Conservation (phyloP, 2,113 vertebrate genomes). For the Pygathrix nemaeus region DNA sequence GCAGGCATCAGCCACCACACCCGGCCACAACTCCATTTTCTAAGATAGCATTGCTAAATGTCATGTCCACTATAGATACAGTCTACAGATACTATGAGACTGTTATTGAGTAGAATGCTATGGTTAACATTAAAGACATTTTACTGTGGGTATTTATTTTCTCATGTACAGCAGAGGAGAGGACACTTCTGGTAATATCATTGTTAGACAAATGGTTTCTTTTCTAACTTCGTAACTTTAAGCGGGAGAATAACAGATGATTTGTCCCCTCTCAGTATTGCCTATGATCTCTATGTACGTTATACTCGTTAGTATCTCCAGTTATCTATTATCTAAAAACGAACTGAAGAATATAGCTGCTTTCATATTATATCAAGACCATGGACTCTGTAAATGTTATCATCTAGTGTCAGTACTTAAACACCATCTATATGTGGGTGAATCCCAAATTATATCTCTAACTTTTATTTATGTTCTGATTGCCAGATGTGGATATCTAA, state of each 20-base stretch:
- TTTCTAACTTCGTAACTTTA: neutral
- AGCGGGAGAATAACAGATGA: neutral
- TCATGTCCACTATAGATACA: rapidly evolving
- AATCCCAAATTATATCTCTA: neutral
- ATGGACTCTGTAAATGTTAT: neutral
- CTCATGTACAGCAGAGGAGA: neutral
- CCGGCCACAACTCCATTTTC: neutral
- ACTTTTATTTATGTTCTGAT: neutral
- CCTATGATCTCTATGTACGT: neutral
- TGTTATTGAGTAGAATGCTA: neutral
- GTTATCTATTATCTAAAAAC: neutral
- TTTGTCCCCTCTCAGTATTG: neutral
- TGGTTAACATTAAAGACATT: neutral
- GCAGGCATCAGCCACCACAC: too few relatives aligned
- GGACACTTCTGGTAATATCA: neutral
- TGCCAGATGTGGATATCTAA: neutral
- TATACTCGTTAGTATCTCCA: neutral
- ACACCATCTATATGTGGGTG: neutral
- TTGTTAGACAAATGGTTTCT: neutral
- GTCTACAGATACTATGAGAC: neutral
- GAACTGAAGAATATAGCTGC: neutral
- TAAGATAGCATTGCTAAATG: neutral
- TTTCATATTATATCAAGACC: neutral
- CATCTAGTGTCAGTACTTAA: neutral
- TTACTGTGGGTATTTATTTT: neutral